Base-by-base conservation (phyloP, 1,140 invertebrate genomes). In the Ganaspis sp. region DNA sequence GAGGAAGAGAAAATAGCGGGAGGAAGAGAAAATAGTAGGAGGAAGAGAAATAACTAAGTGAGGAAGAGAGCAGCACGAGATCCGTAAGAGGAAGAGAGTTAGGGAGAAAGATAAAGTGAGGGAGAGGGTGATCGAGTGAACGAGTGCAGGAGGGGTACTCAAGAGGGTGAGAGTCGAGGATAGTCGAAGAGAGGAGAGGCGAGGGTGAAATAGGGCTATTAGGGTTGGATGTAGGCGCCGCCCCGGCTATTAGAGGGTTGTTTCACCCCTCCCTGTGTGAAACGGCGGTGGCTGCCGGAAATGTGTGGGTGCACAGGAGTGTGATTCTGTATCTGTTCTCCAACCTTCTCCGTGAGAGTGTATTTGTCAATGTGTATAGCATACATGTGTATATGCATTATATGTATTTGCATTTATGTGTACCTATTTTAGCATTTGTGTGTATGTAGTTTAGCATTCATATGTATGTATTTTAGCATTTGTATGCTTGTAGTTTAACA, bases 41-140 rank as follows among this genome's bases (percentile, higher is more conserved):
- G 38, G 26, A 77, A 12, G 76, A 29, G 73, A 21, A 49, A 17
- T 17, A 49, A 34, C 29, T n/a, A 89, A 90, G 90, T 90, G 89
- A 90, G 90, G 90, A 91, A 89, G 89, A 86, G 90, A 90, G 87
- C 86, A 89, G 90, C 90, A 91, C 90, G 90, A 89, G 90, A 90
- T 90, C 88, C 88, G 85, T 81, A 83, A 83, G 84, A 75, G 83
- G 45, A 77, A 70, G 81, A 78, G 73, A 78, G 77, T 40, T 9
- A 58, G 17, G n/a, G 17, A 70, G 77, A 76, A 69, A 54, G 19
- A 74, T 70, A 75, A 72, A 71, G 74, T 45, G 75, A 78, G 71
- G 77, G 73, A 83, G 72, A 26, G 54, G 70, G 78, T 29, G 69
- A 84, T 78, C 45, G 71, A 34, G 26, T 42, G 42, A 58, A 73